phyloP scores from a whole-genome alignment of 2,113 vertebrate genomes.

The Mohoua ochrocephala region DNA sequence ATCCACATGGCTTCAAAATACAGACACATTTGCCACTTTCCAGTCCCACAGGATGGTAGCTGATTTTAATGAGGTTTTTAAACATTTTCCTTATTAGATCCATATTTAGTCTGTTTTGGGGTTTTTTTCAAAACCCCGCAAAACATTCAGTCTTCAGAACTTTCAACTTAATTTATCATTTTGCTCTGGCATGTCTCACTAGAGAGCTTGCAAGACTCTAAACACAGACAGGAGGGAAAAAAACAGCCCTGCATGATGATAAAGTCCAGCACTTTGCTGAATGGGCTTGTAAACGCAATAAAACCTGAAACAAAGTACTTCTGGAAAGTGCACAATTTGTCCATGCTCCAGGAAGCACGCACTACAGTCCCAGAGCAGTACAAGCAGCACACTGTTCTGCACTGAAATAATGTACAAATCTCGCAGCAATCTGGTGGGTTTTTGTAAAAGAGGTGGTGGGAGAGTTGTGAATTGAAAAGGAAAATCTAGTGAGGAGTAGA shows the following conservation, averaged over 20 bases:
- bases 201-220: neutral
- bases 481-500: neutral
- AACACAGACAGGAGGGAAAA: neutral
- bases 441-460: neutral
- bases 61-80: neutral
- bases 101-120: neutral
- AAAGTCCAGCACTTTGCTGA: slow-evolving; percentile 28
- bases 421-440: neutral
- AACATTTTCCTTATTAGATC: neutral
- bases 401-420: neutral
- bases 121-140: neutral
- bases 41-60: neutral
- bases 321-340: neutral
- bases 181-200: neutral
- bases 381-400: neutral
- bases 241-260: neutral
- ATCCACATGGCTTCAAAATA: neutral
- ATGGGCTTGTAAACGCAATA: neutral
- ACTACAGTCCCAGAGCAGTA: neutral
- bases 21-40: neutral
- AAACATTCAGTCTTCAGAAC: neutral
- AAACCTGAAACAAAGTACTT: slow-evolving; percentile 6
- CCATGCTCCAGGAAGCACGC: neutral
- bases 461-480: neutral
- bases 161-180: neutral